Base-by-base conservation (phyloP, 2,113 vertebrate genomes). In the Pachyramphus minor region DNA sequence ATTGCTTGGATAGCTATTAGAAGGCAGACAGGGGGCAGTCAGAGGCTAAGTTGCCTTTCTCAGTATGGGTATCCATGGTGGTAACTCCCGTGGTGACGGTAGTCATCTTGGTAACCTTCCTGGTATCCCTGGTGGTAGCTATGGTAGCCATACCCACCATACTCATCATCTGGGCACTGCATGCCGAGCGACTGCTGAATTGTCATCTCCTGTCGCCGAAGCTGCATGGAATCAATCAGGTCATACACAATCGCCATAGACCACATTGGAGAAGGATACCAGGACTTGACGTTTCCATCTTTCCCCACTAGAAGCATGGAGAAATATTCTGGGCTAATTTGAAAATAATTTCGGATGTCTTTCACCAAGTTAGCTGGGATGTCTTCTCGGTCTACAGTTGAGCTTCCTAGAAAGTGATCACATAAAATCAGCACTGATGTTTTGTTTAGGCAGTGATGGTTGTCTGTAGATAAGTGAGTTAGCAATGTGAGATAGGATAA, bases 221-320 rank as follows among this genome's bases (percentile, higher is more conserved):
- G 99, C 97, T 99, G 99, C 99, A 99, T 99, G 11, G 99, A 99
- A 97, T 99, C 99, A 16, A 99, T 99, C 95, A 99, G 98, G 94
- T 99, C 99, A 5, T 99, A 99, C 89, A 99, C 99, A 18, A 98
- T 99, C 2, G 99, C 99, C 99, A 99, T 99, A 64, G 99, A 99
- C 99, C 99, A 99, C 99, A 99, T 99, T 31, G 99, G 99, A 5
- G 99, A 99, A 15, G 99, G 99, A 95, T 99, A 99, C 99, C 99
- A 99, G 84, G 99, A 99, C 97, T 99, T 99, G 5, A 99, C 99
- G 10, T 99, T 99, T 76, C 99, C 99, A 5, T 99, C 99, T 97
- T 99, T 99, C 71, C 99, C 99, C 80, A 99, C 99, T 52, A 99
- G 98, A 90, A 99, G 98, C 99, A 99, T 99, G 89, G 99, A 99